These are phyloP conservation scores for Paratilapia polleni DNA, from an alignment of 2,113 vertebrate genomes.

Conservation along the genomic window DNA sequence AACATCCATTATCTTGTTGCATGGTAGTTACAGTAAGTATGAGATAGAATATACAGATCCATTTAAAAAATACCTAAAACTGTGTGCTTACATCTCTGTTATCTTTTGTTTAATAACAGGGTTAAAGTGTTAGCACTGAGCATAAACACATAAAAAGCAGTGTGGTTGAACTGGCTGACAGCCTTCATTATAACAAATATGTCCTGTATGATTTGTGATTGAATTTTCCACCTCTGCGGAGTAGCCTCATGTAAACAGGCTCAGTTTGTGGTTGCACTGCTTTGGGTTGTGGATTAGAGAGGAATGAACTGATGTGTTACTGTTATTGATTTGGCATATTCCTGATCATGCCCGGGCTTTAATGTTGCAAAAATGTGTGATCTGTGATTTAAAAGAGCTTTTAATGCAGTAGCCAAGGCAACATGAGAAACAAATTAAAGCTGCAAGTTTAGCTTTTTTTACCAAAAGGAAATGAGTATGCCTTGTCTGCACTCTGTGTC, in stretches of 20 bases:
- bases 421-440: background rate
- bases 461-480: background rate
- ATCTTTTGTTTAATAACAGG: background rate
- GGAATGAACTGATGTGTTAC: background rate
- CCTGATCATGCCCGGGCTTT: background rate
- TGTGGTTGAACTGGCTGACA: background rate
- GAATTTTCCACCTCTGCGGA: background rate
- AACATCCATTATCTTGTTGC: background rate
- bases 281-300: background rate
- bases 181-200: background rate
- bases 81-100: background rate
- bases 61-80: background rate
- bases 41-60: background rate
- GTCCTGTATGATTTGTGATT: background rate
- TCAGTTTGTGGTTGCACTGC: background rate
- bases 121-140: background rate
- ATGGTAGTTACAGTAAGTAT: background rate
- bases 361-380: background rate
- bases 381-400: background rate
- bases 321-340: background rate
- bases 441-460: background rate
- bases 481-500: fast-evolving
- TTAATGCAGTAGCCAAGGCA: background rate
- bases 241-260: background rate
- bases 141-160: background rate